Evolutionary conservation across 2,888 invertebrate species (phyloP).

Genomic region (Pammene fasciana): DNA sequence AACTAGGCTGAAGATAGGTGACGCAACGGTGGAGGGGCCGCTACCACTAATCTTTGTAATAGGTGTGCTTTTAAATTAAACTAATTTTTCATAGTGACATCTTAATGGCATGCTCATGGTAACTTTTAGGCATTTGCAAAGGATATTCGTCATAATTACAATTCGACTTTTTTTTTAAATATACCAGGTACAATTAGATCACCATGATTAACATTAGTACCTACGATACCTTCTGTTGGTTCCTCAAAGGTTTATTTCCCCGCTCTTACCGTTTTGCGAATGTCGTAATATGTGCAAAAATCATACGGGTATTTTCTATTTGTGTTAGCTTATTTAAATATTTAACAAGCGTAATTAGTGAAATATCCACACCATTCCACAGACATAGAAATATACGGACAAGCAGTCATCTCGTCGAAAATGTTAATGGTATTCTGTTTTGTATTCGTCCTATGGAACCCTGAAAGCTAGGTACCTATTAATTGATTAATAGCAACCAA

Average conservation of each 20-base stretch:
- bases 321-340: background rate
- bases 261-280: no score
- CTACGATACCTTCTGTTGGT: no score
- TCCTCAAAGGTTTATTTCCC: no score
- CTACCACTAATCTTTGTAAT: slow-evolving; percentile 10
- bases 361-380: background rate
- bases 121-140: background rate
- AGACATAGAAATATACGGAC: no score
- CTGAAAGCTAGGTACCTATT: background rate
- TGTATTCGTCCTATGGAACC: background rate
- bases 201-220: no score
- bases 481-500: background rate
- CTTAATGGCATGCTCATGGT: slow-evolving; percentile 6
- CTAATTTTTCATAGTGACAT: slow-evolving; percentile 23
- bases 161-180: no score
- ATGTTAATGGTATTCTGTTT: no score
- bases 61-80: slow-evolving; percentile 34
- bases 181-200: no score
- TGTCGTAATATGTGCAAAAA: no score
- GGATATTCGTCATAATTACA: no score
- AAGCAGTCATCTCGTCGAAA: no score
- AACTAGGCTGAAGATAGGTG: slow-evolving; percentile 36
- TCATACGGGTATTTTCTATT: no score
- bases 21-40: slow-evolving; percentile 23
- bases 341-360: background rate